These are phyloP conservation scores for Ceratosolen solmsi DNA, from an alignment of 1,140 invertebrate genomes.

Conservation along the genomic window DNA sequence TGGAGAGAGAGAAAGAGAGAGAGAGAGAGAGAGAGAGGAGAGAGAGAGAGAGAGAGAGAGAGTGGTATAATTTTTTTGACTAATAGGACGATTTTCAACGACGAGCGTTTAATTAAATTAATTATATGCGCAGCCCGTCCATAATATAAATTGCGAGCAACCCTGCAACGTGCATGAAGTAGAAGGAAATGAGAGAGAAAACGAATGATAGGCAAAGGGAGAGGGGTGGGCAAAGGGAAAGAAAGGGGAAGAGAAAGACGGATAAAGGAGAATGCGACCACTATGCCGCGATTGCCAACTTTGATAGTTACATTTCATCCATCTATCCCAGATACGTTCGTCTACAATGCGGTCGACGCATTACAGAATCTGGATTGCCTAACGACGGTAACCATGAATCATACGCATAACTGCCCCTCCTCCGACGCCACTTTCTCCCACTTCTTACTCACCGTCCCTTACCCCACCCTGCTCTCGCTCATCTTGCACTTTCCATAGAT, in stretches of 20 bases:
- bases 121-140: slow-evolving; percentile 70
- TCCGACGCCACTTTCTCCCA: not conserved
- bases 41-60: slow-evolving; percentile 37
- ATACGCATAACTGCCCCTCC: slow-evolving; percentile 10
- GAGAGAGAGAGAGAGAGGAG: not conserved
- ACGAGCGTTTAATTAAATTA: slow-evolving; percentile 73
- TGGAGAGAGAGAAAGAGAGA: not conserved
- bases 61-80: slow-evolving; percentile 70
- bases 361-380: slow-evolving; percentile 50
- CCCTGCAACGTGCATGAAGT: slow-evolving; percentile 55
- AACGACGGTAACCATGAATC: slow-evolving; percentile 50
- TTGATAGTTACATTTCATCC: slow-evolving; percentile 72
- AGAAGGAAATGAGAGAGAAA: slow-evolving; percentile 32
- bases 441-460: not conserved
- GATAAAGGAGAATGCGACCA: slow-evolving; percentile 46
- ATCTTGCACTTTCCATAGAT: slow-evolving; percentile 12
- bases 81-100: slow-evolving; percentile 72
- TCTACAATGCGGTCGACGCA: slow-evolving; percentile 50
- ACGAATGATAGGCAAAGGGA: not conserved
- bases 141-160: slow-evolving; percentile 72
- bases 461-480: not conserved
- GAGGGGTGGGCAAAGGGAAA: not conserved
- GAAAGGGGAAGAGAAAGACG: slow-evolving; percentile 7
- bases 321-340: slow-evolving; percentile 63
- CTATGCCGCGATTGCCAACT: slow-evolving; percentile 68